A percentile compares a stretch with the other conserved stretches of the same genome.
These are phyloP conservation scores for Scolopax mira DNA, from an alignment of 2,113 vertebrate species.

Conservation along the genomic window DNA sequence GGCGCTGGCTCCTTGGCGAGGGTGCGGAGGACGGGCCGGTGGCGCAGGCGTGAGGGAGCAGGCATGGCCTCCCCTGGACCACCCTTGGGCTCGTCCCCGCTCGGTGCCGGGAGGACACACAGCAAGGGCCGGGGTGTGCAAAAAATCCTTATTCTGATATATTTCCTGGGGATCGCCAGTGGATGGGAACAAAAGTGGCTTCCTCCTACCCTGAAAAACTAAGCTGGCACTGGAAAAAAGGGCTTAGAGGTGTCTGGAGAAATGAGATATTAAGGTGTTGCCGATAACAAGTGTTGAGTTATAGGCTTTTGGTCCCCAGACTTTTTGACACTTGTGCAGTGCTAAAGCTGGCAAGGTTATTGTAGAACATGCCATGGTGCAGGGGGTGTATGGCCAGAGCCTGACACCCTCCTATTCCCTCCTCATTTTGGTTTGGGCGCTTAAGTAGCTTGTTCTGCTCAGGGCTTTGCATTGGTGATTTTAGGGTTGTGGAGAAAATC, in stretches of 20 bases:
- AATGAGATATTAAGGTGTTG: neutral
- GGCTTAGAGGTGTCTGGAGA: neutral
- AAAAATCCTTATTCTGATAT: neutral
- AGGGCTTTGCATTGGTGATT: neutral
- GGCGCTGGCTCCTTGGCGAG: fast-evolving
- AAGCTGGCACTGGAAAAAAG: neutral
- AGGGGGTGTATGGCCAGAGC: fast-evolving
- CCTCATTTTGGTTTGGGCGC: neutral
- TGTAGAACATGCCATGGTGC: neutral
- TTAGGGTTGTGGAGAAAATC: neutral
- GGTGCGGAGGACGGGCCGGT: fast-evolving
- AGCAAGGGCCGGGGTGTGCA: neutral
- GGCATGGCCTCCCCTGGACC: neutral
- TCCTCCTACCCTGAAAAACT: neutral
- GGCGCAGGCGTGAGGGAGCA: fast-evolving
- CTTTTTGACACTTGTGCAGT: neutral
- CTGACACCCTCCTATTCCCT: neutral
- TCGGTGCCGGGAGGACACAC: fast-evolving
- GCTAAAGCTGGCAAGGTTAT: neutral
- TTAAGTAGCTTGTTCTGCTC: neutral
- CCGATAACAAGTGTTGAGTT: neutral
- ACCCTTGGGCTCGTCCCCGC: fast-evolving
- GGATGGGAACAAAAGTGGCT: neutral
- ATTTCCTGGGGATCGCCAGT: neutral
- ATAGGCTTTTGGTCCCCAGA: neutral